Conservation (phyloP, 2,113 vertebrate species). For the Gnathonemus longibarbis region DNA sequence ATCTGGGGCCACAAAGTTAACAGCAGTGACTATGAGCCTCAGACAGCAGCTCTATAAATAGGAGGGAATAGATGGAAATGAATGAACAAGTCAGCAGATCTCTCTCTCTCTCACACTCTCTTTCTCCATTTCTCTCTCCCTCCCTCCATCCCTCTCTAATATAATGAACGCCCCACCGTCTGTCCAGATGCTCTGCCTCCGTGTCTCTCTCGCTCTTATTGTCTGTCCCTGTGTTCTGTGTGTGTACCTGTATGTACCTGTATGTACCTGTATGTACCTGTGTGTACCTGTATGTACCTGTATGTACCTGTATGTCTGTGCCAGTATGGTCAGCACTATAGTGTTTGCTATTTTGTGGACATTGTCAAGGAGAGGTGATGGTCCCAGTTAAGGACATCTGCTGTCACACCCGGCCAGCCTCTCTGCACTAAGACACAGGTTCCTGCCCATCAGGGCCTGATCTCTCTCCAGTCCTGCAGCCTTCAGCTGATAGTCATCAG, state of each 20-base stretch:
- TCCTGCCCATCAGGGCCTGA: neutral
- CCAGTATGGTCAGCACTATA: neutral
- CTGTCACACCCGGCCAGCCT: neutral
- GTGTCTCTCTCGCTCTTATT: neutral
- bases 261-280: neutral
- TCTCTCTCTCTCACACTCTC: slow-evolving; percentile 13
- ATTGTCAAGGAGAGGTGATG: neutral
- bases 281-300: neutral
- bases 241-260: no score
- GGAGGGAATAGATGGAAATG: slow-evolving; percentile 32
- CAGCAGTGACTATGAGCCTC: neutral
- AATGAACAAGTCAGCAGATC: slow-evolving; percentile 38
- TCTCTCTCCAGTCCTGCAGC: neutral
- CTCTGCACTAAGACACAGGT: neutral
- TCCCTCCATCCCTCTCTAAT: neutral
- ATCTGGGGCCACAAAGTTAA: slow-evolving; percentile 3
- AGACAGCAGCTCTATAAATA: slow-evolving; percentile 38
- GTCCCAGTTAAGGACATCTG: neutral
- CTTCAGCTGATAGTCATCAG: neutral
- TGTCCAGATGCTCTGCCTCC: slow-evolving; percentile 10
- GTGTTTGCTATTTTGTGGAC: neutral
- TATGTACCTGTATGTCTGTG: no score
- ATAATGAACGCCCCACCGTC: neutral
- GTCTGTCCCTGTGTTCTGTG: neutral
- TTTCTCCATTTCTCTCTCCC: neutral